A percentile compares a stretch with the other conserved stretches of the same genome.
These are phyloP conservation scores for Ia io DNA, from an alignment of 2,113 vertebrate species.

Conservation along the genomic window DNA sequence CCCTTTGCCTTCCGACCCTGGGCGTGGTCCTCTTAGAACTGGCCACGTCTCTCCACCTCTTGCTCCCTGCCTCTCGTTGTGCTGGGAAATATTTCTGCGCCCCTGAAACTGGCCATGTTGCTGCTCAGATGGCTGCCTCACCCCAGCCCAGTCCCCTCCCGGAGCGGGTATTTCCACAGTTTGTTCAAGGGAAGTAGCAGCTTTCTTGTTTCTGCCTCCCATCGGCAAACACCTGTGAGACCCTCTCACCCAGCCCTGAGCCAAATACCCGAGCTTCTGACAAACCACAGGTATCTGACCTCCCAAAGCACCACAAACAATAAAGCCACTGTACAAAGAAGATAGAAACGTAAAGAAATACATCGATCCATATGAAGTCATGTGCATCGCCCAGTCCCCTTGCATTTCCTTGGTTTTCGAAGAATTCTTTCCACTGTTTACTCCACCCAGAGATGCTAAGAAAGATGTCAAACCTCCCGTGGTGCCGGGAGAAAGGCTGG, in stretches of 20 bases:
- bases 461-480: background rate
- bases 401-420: background rate
- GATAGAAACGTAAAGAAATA: background rate
- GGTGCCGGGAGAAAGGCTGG: background rate
- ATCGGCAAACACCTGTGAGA: background rate
- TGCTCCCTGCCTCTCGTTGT: background rate
- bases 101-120: background rate
- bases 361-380: background rate
- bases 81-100: accelerated
- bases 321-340: background rate
- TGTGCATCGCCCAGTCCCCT: background rate
- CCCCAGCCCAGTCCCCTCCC: background rate
- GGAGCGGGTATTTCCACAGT: background rate
- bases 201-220: background rate
- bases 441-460: background rate
- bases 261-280: background rate
- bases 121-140: background rate
- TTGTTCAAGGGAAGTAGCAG: background rate
- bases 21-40: background rate
- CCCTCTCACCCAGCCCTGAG: background rate
- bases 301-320: background rate
- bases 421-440: background rate
- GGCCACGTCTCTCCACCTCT: accelerated
- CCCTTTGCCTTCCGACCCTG: background rate
- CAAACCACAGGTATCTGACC: background rate